Conservation (phyloP, 1,140 invertebrate species). For the Camponotus floridanus region DNA sequence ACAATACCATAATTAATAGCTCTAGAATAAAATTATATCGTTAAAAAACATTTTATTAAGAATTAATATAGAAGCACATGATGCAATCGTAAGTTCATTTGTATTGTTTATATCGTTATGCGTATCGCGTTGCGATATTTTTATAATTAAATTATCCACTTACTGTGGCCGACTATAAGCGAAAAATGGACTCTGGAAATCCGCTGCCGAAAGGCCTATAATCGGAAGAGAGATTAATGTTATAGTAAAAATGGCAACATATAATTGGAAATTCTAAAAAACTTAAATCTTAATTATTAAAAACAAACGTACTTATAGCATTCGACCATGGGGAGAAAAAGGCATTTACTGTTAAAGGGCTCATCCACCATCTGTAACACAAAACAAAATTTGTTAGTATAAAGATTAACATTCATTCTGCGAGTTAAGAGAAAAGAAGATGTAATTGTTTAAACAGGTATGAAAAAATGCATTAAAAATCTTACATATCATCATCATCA, state of each 20-base stretch:
- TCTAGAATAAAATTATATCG: slow-evolving; percentile 11
- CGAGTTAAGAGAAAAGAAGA: not conserved
- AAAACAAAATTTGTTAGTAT: not conserved
- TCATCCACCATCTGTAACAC: slow-evolving; percentile 41
- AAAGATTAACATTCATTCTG: not conserved
- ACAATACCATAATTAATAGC: slow-evolving; percentile 67
- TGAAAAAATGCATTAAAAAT: not conserved
- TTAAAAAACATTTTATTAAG: not conserved
- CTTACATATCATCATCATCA: not conserved
- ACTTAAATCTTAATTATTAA: not conserved
- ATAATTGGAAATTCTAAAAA: not conserved
- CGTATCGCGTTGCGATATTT: not conserved
- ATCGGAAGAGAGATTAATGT: not conserved
- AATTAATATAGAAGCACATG: not conserved
- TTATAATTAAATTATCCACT: not conserved
- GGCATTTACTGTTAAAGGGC: slow-evolving; percentile 59
- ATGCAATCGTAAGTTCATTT: slow-evolving; percentile 3
- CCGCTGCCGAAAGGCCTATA: slow-evolving; percentile 59
- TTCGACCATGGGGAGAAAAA: slow-evolving; percentile 50
- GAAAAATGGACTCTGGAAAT: slow-evolving; percentile 70
- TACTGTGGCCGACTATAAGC: slow-evolving; percentile 61
- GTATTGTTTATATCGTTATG: not conserved
- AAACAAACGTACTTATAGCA: slow-evolving; percentile 41
- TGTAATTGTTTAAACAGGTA: not conserved
- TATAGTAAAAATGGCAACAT: not conserved